These are phyloP conservation scores for Heliconius hewitsoni DNA, from an alignment of 1,140 invertebrate genomes.

Conservation along the genomic window DNA sequence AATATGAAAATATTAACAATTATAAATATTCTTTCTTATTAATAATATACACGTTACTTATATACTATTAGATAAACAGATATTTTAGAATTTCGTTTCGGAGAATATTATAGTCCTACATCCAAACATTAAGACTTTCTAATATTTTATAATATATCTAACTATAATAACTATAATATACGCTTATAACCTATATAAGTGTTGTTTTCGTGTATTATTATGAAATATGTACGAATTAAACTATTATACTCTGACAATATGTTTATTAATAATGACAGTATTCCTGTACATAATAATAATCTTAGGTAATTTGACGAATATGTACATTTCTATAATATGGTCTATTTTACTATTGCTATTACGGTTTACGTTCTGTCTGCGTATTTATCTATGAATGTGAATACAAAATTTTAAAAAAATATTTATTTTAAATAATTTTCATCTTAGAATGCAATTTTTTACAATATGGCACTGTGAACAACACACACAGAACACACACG, in stretches of 20 bases:
- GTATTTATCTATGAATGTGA: not conserved
- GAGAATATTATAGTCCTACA: conserved; percentile 54
- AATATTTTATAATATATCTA: conserved; percentile 13
- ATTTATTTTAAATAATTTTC: not conserved
- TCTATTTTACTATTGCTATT: not conserved
- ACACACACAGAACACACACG: not conserved
- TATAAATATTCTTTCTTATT: conserved; percentile 7
- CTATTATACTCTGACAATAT: not conserved
- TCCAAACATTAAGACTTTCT: conserved; percentile 41
- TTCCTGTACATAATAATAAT: not conserved
- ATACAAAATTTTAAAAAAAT: not conserved
- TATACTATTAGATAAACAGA: conserved; percentile 63
- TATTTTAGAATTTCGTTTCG: conserved; percentile 79
- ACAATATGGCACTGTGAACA: not conserved
- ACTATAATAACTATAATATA: conserved; percentile 16
- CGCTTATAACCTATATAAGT: not conserved
- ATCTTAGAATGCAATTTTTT: not conserved
- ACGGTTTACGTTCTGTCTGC: not conserved
- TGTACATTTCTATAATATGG: not conserved
- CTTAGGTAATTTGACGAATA: not conserved
- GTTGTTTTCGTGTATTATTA: not conserved
- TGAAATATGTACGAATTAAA: not conserved
- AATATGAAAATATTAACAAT: conserved; percentile 8
- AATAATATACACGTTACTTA: conserved; percentile 1
- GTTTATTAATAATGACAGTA: not conserved